These are phyloP conservation scores for Haliclona indistincta DNA, from an alignment of 37 sponge, comb jelly and placozoan genomes.

Conservation along the genomic window DNA sequence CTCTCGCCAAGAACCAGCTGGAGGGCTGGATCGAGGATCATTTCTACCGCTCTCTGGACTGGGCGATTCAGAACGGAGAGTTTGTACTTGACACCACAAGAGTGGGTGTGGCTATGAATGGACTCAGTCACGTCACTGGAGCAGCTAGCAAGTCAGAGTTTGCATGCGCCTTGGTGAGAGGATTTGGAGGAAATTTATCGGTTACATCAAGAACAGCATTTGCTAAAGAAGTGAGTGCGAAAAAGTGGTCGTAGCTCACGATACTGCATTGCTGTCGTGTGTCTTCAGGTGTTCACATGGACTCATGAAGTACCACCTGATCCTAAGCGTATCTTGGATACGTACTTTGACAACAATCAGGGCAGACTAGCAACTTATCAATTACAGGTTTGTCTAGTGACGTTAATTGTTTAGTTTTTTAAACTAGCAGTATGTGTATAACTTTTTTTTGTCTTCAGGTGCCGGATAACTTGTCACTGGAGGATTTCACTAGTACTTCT, in stretches of 20 bases:
- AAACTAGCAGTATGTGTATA: no score
- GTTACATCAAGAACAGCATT: constrained; percentile 43
- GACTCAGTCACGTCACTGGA: constrained; percentile 85
- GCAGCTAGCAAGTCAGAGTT: constrained; percentile 82
- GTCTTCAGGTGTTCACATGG: constrained; percentile 66
- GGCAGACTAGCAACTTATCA: constrained; percentile 77
- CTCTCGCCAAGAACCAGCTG: neutral
- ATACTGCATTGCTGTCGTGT: neutral
- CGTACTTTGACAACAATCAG: constrained; percentile 61
- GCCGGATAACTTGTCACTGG: constrained; percentile 61
- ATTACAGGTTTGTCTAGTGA: constrained; percentile 53
- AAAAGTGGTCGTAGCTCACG: neutral
- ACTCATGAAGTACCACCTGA: constrained; percentile 81
- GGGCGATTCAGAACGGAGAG: constrained; percentile 67
- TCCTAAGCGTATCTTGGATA: constrained; percentile 59
- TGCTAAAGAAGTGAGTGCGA: constrained; percentile 68
- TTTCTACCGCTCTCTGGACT: constrained; percentile 88
- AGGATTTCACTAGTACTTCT: constrained; percentile 16
- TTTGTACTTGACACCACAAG: constrained; percentile 80
- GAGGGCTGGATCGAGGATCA: constrained; percentile 92
- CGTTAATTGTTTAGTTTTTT: neutral
- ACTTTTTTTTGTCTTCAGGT: no score
- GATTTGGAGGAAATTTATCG: constrained; percentile 86
- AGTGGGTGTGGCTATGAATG: constrained; percentile 89
- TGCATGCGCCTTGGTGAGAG: constrained; percentile 85